Evolutionary conservation across 2,797 vertebrate species (phyloP).

Genomic region (Perodicticus potto): DNA sequence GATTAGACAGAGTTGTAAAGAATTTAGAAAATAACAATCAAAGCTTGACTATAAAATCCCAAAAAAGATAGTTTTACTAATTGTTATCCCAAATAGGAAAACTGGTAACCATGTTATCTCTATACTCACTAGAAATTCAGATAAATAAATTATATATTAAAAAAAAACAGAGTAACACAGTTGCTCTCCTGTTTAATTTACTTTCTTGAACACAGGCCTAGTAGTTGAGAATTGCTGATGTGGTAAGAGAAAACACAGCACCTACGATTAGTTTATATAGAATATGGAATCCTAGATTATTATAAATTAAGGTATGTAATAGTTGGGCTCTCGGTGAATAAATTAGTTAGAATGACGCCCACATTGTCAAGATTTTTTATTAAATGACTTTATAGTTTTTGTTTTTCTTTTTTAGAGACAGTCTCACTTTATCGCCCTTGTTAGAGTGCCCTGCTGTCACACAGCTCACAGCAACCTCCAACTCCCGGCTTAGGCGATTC

Average conservation of each 20-base stretch:
- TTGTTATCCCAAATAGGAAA: constrained; percentile 15
- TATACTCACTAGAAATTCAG: neutral
- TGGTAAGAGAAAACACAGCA: neutral
- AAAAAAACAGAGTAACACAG: neutral
- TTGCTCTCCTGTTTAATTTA: neutral
- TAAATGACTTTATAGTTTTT: neutral
- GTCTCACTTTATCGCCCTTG: too few relatives aligned
- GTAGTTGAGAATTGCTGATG: neutral
- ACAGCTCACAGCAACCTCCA: too few relatives aligned
- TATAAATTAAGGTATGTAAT: neutral
- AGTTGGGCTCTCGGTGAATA: neutral
- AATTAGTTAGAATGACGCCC: neutral
- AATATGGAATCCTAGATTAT: neutral
- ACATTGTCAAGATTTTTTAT: neutral
- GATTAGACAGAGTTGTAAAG: neutral
- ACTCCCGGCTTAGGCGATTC: too few relatives aligned
- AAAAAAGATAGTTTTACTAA: neutral
- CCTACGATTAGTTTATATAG: neutral
- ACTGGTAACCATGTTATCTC: neutral
- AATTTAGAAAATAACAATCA: constrained; percentile 24
- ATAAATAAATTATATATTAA: neutral
- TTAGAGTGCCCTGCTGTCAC: too few relatives aligned
- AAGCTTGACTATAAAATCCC: constrained; percentile 5
- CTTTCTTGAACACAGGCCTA: neutral
- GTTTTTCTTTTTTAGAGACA: too few relatives aligned